phyloP scores from a whole-genome alignment of 2,888 invertebrate species.

The Meandrusa payeni region DNA sequence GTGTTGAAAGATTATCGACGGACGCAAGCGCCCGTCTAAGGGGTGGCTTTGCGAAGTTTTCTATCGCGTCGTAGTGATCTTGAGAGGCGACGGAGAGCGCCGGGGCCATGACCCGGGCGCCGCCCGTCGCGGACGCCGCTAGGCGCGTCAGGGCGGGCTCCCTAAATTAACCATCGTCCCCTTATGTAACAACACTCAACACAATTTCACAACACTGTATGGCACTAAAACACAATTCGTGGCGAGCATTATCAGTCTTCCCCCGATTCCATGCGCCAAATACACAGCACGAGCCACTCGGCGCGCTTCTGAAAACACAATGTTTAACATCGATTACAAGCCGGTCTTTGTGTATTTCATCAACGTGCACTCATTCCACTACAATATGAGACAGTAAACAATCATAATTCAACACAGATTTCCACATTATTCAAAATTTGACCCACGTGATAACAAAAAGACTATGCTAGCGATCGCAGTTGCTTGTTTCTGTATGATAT shows the following conservation, averaged over 20 bases:
- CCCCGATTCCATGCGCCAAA: slow-evolving; percentile 59
- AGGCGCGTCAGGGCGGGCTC: slow-evolving; percentile 64
- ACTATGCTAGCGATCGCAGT: slow-evolving; percentile 70
- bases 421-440: slow-evolving; percentile 63
- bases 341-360: slow-evolving; percentile 53
- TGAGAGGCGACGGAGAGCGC: slow-evolving; percentile 89
- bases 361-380: slow-evolving; percentile 32
- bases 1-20: slow-evolving; percentile 76
- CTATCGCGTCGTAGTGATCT: slow-evolving; percentile 49
- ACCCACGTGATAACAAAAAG: slow-evolving; percentile 79
- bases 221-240: slow-evolving; percentile 48
- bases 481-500: slow-evolving; percentile 68
- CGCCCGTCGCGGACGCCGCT: slow-evolving; percentile 75
- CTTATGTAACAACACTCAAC: slow-evolving; percentile 65
- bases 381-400: slow-evolving; percentile 31
- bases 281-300: slow-evolving; percentile 46
- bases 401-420: slow-evolving; percentile 37
- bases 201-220: slow-evolving; percentile 53
- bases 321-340: slow-evolving; percentile 58
- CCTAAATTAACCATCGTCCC: slow-evolving; percentile 54
- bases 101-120: slow-evolving; percentile 94
- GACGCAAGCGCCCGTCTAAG: slow-evolving; percentile 70
- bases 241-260: slow-evolving; percentile 56
- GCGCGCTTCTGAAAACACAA: slow-evolving; percentile 72
- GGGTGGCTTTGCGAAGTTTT: slow-evolving; percentile 48